phyloP scores from a whole-genome alignment of 2,888 invertebrate genomes.

The Eilema depressum region DNA sequence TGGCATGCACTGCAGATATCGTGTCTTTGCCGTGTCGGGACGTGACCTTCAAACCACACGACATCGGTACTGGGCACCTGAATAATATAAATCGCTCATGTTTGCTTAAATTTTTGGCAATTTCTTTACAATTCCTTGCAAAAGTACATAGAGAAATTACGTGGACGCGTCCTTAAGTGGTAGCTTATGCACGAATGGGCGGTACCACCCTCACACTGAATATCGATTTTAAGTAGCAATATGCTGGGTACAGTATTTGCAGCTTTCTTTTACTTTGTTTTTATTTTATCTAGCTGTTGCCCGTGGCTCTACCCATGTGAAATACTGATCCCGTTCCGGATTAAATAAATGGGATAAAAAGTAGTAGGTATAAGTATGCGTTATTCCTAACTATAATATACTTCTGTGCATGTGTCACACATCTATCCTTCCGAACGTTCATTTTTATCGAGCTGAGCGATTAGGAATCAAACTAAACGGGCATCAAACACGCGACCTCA shows the following conservation, averaged over 20 bases:
- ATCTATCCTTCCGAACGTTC: too few relatives aligned
- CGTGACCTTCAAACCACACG: conserved; percentile 1
- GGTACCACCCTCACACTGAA: not conserved
- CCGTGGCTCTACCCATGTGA: not conserved
- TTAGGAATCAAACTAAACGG: too few relatives aligned
- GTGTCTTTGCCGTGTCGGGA: not conserved
- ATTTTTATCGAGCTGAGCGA: too few relatives aligned
- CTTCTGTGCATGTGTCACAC: too few relatives aligned
- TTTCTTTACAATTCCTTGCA: not conserved
- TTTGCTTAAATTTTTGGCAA: not conserved
- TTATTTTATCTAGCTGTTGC: not conserved
- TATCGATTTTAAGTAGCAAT: too few relatives aligned
- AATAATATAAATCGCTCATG: not conserved
- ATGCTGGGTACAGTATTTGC: too few relatives aligned
- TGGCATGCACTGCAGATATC: not conserved
- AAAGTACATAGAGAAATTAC: not conserved
- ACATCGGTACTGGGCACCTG: not conserved
- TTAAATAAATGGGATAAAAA: too few relatives aligned
- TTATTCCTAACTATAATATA: too few relatives aligned
- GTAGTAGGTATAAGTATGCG: too few relatives aligned
- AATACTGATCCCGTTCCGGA: not conserved
- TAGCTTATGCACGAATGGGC: too few relatives aligned
- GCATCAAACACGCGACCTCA: too few relatives aligned
- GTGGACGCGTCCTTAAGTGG: not conserved
- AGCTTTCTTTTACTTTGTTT: too few relatives aligned